Evolutionary conservation across 2,888 invertebrate genomes (phyloP).

Genomic region (Macrophya annulata): DNA sequence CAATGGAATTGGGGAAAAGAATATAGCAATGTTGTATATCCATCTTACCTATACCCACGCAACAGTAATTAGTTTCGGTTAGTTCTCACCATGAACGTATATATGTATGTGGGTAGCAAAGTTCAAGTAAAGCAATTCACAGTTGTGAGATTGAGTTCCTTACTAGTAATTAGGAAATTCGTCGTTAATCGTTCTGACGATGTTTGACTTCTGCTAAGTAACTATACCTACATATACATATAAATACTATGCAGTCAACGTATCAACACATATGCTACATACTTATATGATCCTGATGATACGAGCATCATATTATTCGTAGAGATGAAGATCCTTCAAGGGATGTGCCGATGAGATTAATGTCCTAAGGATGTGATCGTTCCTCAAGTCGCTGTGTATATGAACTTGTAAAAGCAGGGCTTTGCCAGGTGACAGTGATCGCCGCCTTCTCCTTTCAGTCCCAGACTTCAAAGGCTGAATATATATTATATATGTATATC

Average conservation of each 20-base stretch:
- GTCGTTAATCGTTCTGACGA: background rate
- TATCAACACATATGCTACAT: no score
- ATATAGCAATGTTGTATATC: background rate
- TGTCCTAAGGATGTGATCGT: background rate
- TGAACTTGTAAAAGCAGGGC: background rate
- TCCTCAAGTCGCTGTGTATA: background rate
- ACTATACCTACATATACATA: background rate
- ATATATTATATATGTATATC: background rate
- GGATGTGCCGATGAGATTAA: background rate
- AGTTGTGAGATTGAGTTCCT: constrained; percentile 30
- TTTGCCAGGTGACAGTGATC: background rate
- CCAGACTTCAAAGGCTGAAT: constrained; percentile 14
- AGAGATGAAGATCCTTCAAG: background rate
- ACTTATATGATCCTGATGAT: no score
- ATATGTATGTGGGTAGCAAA: background rate
- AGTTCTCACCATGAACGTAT: background rate
- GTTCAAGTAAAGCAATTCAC: constrained; percentile 11
- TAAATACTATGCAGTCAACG: background rate
- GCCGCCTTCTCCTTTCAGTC: background rate
- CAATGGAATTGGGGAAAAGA: background rate
- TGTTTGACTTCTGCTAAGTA: background rate
- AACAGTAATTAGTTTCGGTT: background rate
- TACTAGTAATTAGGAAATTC: constrained; percentile 30
- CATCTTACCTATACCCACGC: background rate
- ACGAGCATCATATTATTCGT: background rate